These are phyloP conservation scores for Akabosia matsudoensis DNA, from an alignment of 1,140 invertebrate genomes.

Conservation along the genomic window DNA sequence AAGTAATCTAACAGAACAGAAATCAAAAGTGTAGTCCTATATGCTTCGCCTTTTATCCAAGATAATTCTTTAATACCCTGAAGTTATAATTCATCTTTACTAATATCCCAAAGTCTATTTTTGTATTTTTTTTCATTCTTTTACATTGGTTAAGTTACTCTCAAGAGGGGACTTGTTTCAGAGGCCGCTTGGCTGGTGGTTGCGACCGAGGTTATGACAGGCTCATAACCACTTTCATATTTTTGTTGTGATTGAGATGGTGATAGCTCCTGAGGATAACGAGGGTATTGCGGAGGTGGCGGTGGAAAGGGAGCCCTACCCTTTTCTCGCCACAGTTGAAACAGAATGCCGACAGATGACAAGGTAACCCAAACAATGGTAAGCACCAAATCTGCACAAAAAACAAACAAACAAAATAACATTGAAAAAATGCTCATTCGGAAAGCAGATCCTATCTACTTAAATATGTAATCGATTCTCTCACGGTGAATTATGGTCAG, in stretches of 20 bases:
- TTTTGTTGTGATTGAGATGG: not conserved
- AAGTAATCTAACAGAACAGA: too few relatives aligned
- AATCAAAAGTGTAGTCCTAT: too few relatives aligned
- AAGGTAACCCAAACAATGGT: conserved; percentile 57
- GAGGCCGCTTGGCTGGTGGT: not conserved
- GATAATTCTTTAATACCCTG: too few relatives aligned
- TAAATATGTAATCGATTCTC: not conserved
- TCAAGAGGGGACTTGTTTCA: not conserved
- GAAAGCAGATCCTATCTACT: not conserved
- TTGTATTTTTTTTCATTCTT: too few relatives aligned
- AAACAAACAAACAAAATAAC: not conserved
- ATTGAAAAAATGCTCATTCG: not conserved
- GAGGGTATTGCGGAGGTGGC: conserved; percentile 43
- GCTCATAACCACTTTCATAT: not conserved
- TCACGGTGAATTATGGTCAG: too few relatives aligned
- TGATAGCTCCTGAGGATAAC: not conserved
- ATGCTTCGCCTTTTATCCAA: too few relatives aligned
- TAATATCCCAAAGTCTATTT: too few relatives aligned
- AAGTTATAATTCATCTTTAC: too few relatives aligned
- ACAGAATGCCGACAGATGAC: conserved; percentile 53
- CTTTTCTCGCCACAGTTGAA: conserved; percentile 57
- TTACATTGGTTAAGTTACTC: too few relatives aligned
- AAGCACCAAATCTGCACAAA: conserved; percentile 50
- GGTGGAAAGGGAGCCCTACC: conserved; percentile 60
- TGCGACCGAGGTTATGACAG: not conserved